Conservation (phyloP, 2,888 invertebrate genomes). For the Drepana falcataria region DNA sequence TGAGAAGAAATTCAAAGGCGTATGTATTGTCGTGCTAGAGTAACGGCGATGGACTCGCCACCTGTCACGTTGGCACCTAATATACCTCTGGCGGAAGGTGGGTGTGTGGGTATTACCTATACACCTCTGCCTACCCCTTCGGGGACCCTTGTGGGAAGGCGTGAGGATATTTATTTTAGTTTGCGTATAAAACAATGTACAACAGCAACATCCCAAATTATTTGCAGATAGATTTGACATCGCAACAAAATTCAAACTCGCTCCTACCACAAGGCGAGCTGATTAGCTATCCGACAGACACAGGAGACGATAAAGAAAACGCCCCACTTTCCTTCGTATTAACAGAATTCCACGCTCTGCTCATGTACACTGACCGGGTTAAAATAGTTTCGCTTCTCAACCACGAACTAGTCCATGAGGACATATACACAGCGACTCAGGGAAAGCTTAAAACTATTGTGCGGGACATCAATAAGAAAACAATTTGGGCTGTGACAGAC, state of each 20-base stretch:
- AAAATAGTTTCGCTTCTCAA: constrained; percentile 91
- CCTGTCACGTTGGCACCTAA: no score
- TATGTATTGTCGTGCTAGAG: no score
- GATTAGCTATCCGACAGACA: constrained; percentile 52
- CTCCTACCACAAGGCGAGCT: constrained; percentile 67
- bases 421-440: constrained; percentile 87
- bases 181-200: no score
- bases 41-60: no score
- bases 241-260: constrained; percentile 69
- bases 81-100: no score
- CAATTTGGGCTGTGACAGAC: constrained; percentile 93
- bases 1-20: no score
- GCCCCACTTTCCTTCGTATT: constrained; percentile 87
- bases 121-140: no score
- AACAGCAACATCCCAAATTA: not conserved
- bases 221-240: constrained; percentile 70
- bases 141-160: no score
- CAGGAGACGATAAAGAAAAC: constrained; percentile 54
- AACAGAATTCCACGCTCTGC: constrained; percentile 93
- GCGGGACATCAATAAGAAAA: constrained; percentile 86
- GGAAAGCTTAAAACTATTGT: constrained; percentile 89
- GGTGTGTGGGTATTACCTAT: no score
- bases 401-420: constrained; percentile 91
- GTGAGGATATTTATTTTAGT: no score
- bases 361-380: constrained; percentile 90